Conservation (phyloP, 2,113 vertebrate species). For the Oryzias celebensis region DNA sequence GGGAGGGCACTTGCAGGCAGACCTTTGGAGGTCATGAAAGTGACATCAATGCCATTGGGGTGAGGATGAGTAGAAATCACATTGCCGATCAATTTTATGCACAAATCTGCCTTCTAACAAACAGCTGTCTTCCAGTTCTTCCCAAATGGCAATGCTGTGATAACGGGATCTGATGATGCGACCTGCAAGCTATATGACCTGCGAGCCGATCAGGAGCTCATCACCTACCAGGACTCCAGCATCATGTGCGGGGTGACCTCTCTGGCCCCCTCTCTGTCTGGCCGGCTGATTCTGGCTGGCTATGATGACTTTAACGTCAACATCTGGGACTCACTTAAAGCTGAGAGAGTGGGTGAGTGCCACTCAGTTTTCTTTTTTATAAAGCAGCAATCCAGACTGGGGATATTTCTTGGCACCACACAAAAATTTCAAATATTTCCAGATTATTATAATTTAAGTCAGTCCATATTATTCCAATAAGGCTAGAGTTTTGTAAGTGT, state of each 20-base stretch:
- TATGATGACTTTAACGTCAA: constrained; percentile 98
- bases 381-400: too few species aligned
- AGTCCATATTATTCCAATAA: too few species aligned
- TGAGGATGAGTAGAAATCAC: constrained; percentile 57
- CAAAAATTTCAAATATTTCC: too few species aligned
- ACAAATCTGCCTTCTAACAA: background rate
- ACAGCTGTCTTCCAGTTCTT: constrained; percentile 84
- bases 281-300: constrained; percentile 90
- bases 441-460: too few species aligned
- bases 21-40: constrained; percentile 94
- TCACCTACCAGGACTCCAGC: constrained; percentile 87
- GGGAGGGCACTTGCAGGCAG: constrained; percentile 89
- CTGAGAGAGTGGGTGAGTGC: constrained; percentile 85
- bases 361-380: too few species aligned
- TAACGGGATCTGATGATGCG: constrained; percentile 93
- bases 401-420: too few species aligned
- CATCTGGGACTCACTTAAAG: constrained; percentile 91
- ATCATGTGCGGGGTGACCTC: constrained; percentile 97
- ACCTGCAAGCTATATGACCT: constrained; percentile 93
- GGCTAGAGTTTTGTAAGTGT: too few species aligned
- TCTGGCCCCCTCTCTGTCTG: constrained; percentile 88
- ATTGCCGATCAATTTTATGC: background rate
- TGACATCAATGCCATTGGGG: constrained; percentile 93
- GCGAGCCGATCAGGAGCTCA: constrained; percentile 94
- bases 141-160: constrained; percentile 91